A percentile compares a stretch with the other conserved stretches of the same genome.
Evolutionary conservation across 2,113 vertebrate genomes (phyloP).

Genomic region (Cyprinodon variegatus): DNA sequence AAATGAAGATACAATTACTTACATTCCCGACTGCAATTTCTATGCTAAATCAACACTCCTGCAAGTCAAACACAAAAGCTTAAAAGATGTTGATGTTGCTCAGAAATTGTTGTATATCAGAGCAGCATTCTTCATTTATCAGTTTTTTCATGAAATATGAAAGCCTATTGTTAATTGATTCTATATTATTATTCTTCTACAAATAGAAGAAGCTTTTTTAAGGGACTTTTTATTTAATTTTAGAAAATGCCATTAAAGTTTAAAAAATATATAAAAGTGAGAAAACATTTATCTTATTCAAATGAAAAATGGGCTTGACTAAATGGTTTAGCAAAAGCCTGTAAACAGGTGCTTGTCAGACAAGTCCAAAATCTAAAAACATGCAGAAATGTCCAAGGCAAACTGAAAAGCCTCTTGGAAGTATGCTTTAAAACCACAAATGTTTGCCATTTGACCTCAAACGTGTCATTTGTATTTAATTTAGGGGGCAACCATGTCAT

Average conservation of each 20-base stretch:
- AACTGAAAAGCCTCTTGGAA: not conserved
- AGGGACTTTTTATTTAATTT: too few species aligned
- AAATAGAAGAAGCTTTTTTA: not conserved
- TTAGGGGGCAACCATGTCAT: too few species aligned
- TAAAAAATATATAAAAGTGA: not conserved
- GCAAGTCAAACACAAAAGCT: too few species aligned
- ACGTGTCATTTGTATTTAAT: too few species aligned
- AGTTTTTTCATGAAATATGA: too few species aligned
- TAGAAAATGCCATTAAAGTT: not conserved
- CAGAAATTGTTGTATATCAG: too few species aligned
- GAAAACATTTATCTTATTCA: not conserved
- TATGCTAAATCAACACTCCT: too few species aligned
- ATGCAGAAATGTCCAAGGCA: not conserved
- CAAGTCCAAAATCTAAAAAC: not conserved
- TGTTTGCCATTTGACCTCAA: too few species aligned
- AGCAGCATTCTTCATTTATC: too few species aligned
- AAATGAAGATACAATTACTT: not conserved
- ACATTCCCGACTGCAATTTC: not conserved
- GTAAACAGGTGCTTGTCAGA: not conserved
- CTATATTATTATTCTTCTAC: too few species aligned
- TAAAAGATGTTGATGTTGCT: too few species aligned
- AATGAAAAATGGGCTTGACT: not conserved
- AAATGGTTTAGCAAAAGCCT: not conserved
- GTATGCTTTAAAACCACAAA: not conserved
- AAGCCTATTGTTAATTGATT: too few species aligned